These are phyloP conservation scores for Harpalus rufipes DNA, from an alignment of 2,888 invertebrate genomes.

Conservation along the genomic window DNA sequence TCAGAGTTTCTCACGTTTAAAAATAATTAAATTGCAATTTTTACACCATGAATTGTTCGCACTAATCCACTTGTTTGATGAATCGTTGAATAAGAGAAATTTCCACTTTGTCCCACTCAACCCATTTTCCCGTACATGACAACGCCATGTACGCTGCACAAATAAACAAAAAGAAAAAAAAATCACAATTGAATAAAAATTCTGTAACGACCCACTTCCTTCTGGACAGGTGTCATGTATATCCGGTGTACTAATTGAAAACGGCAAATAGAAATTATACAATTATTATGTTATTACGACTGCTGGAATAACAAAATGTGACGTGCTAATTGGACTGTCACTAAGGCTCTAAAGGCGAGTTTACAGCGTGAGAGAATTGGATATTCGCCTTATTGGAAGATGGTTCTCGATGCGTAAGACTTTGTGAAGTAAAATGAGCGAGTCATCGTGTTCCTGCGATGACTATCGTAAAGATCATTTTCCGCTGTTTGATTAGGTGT, in stretches of 20 bases:
- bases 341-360: conserved; percentile 72
- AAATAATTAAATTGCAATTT: conserved; percentile 16
- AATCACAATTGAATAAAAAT: conserved; percentile 55
- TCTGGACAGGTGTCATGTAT: conserved; percentile 74
- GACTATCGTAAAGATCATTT: conserved; percentile 52
- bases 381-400: conserved; percentile 70
- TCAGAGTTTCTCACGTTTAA: conserved; percentile 16
- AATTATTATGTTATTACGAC: conserved; percentile 74
- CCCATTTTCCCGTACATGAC: conserved; percentile 30
- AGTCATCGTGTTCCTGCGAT: conserved; percentile 71
- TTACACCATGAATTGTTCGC: conserved; percentile 6
- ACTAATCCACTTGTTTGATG: conserved; percentile 39
- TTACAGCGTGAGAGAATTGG: conserved; percentile 71
- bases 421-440: conserved; percentile 72
- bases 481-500: conserved; percentile 29
- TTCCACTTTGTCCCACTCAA: conserved; percentile 20
- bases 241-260: conserved; percentile 74
- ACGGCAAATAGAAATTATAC: conserved; percentile 74
- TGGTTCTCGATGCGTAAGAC: conserved; percentile 68
- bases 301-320: conserved; percentile 73
- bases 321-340: conserved; percentile 75
- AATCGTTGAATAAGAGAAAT: conserved; percentile 33
- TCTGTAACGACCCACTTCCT: conserved; percentile 71
- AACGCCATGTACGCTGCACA: background rate
- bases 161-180: conserved; percentile 41